A percentile compares a stretch with the other conserved stretches of the same genome.
Evolutionary conservation across 2,113 vertebrate species (phyloP).

Genomic region (Polypterus bichir): DNA sequence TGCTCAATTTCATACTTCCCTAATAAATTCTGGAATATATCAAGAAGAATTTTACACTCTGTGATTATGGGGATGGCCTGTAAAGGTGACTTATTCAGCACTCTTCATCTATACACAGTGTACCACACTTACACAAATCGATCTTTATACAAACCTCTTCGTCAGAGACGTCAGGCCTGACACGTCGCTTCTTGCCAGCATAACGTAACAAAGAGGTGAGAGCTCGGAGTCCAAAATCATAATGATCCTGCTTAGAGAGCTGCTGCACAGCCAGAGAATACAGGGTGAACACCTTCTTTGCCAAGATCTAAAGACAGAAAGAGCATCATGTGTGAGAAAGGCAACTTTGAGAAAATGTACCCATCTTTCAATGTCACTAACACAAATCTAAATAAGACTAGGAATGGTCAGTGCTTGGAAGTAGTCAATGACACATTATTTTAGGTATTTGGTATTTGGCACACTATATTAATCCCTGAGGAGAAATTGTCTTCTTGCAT

Average conservation of each 20-base stretch:
- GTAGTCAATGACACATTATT: neutral
- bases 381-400: no score
- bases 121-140: neutral
- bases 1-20: no score
- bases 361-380: no score
- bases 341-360: no score
- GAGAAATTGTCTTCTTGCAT: no score
- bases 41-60: no score
- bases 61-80: no score
- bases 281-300: slow-evolving; percentile 75
- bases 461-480: no score
- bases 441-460: neutral
- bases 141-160: slow-evolving; percentile 51
- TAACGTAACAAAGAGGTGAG: slow-evolving; percentile 74
- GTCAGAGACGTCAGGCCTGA: slow-evolving; percentile 41
- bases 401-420: neutral
- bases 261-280: slow-evolving; percentile 75
- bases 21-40: no score
- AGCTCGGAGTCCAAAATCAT: slow-evolving; percentile 75
- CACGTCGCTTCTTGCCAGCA: slow-evolving; percentile 54
- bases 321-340: neutral
- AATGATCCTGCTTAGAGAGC: slow-evolving; percentile 77
- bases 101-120: neutral
- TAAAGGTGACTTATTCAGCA: neutral
- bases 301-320: slow-evolving; percentile 43